Evolutionary conservation across 2,888 invertebrate species (phyloP), one percentile per base, ranked within the genome.

Genomic region (Tipula confusa): DNA sequence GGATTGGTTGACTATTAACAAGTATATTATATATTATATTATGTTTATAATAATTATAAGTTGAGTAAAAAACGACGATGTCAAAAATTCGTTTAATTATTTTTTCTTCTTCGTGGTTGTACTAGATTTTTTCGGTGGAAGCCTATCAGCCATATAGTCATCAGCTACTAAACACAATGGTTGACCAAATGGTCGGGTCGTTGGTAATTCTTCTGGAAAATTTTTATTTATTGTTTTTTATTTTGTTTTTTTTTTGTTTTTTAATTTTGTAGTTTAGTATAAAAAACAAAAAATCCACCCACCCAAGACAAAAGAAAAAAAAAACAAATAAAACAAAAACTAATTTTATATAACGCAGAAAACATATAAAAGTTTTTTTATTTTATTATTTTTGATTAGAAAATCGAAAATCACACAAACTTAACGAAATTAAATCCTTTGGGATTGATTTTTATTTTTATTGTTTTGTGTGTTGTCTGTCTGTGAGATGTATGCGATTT

Each of bases 171-270:
- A 91, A 91, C 94, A 93, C 89, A 96, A 91, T 85, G 96, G 95
- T 89, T 95, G 95, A 88, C 95, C 95, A 88, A 94, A 94, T 85
- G 94, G 93, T 89, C 94, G 92, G 86, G 92, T 92, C 86, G 92
- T 86, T 84, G 87, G 87, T 48, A 86, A 86, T 83, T 86, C 85
- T 83, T 86, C 87, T 86, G 86, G 11, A 84, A 84, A 82, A 48
- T 79, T 81, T 31, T 82, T 36, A 81, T 15, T 13, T 28, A 29
- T 43, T n/a, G n/a, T n/a, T n/a, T n/a, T n/a, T 48, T 83, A n/a
- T 80, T 80, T 43, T 43, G 43, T 43, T 43, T 43, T 13, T 28
- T 79, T 29, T 13, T 79, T 79, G 1, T 24, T n/a, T n/a, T n/a
- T 80, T 80, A 15, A 29, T 80, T 80, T 80, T n/a, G 31, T 80